These are phyloP conservation scores for Martes martes DNA, from an alignment of 2,113 vertebrate species.

Conservation along the genomic window DNA sequence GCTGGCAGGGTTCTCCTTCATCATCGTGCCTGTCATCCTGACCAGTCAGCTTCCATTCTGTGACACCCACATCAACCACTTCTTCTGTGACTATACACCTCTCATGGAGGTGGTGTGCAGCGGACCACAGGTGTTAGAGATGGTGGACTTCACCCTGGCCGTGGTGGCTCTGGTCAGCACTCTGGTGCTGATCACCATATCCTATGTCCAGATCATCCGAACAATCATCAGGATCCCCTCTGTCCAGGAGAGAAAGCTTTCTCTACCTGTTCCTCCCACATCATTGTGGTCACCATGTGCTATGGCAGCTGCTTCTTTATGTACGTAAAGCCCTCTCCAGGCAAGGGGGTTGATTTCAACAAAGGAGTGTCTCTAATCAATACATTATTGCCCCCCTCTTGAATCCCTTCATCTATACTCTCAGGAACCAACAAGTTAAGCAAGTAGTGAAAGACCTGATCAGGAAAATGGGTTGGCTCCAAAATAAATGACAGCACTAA, in stretches of 20 bases:
- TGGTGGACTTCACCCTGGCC: not conserved
- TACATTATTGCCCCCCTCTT: not conserved
- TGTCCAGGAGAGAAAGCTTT: not conserved
- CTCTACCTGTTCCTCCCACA: conserved; percentile 28
- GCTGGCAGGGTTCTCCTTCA: not conserved
- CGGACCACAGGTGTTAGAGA: not conserved
- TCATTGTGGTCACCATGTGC: conserved; percentile 3
- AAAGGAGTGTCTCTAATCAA: conserved; percentile 43
- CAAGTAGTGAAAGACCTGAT: not conserved
- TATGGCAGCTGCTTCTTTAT: conserved; percentile 40
- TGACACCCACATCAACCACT: not conserved
- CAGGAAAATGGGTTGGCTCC: not conserved
- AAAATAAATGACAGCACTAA: not conserved
- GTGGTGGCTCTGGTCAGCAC: not conserved
- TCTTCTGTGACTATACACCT: not conserved
- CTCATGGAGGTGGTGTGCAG: not conserved
- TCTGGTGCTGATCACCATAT: not conserved
- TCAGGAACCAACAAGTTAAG: conserved; percentile 50
- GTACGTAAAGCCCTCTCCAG: conserved; percentile 36
- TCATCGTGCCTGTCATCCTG: not conserved
- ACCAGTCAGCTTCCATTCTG: not conserved
- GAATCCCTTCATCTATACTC: conserved; percentile 42
- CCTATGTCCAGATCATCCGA: conserved; percentile 10
- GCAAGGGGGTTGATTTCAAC: conserved; percentile 12
- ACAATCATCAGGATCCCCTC: not conserved